These are phyloP conservation scores for Oxyura jamaicensis DNA, from an alignment of 2,113 vertebrate species.

Conservation along the genomic window DNA sequence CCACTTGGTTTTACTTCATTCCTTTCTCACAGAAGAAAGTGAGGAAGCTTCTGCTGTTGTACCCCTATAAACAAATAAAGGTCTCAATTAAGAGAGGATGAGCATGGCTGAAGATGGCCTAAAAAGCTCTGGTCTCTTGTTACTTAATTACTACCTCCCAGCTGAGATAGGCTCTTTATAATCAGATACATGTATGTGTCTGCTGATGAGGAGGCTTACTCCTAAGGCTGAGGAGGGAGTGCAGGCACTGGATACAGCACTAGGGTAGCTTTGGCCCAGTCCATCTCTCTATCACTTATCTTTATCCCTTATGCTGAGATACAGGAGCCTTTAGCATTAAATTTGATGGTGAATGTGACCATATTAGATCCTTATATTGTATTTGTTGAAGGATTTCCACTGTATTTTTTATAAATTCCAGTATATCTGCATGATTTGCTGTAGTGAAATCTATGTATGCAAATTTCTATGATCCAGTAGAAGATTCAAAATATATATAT, in stretches of 20 bases:
- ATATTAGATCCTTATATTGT: background rate
- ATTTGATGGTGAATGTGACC: background rate
- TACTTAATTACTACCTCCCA: background rate
- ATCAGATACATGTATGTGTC: background rate
- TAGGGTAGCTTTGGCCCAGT: background rate
- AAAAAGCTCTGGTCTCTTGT: background rate
- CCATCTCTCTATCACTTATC: background rate
- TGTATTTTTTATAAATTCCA: background rate
- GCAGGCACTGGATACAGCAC: rapidly evolving
- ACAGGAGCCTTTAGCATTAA: background rate
- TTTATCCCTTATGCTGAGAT: background rate
- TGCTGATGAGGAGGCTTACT: background rate
- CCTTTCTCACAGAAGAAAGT: background rate
- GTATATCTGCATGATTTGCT: background rate
- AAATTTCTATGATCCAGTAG: background rate
- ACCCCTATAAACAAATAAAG: background rate
- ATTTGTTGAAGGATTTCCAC: background rate
- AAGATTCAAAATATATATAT: background rate
- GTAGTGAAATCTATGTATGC: background rate
- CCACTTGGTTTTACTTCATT: background rate
- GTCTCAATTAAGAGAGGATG: background rate
- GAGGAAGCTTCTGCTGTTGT: background rate
- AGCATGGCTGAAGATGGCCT: background rate
- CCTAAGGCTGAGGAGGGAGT: background rate
- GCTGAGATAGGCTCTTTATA: background rate